phyloP scores from a whole-genome alignment of 2,797 vertebrate genomes.

The Cirrhinus molitorella region DNA sequence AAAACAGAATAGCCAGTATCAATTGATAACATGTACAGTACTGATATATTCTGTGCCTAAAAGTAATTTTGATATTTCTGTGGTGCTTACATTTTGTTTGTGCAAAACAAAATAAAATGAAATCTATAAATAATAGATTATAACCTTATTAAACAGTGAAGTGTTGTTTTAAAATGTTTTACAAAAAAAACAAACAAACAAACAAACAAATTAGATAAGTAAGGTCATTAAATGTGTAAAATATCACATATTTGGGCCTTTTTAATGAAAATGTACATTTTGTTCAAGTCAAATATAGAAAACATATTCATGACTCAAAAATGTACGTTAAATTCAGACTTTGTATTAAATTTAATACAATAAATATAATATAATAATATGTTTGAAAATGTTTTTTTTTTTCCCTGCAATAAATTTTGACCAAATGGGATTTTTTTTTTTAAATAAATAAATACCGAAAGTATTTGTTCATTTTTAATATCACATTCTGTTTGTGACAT shows the following conservation, averaged over 20 bases:
- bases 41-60: too few species aligned
- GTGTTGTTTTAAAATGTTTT: background rate
- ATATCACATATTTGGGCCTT: background rate
- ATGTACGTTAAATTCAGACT: background rate
- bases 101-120: too few species aligned
- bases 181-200: too few species aligned
- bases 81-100: too few species aligned
- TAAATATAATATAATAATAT: too few species aligned
- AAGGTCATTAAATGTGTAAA: background rate
- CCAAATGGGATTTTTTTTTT: too few species aligned
- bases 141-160: background rate
- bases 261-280: background rate
- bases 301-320: background rate
- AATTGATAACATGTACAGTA: too few species aligned
- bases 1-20: too few species aligned
- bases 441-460: background rate
- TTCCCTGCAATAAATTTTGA: background rate
- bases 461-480: background rate
- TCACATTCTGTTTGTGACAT: background rate
- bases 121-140: too few species aligned
- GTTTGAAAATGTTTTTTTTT: background rate
- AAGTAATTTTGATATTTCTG: too few species aligned
- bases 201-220: too few species aligned
- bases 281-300: background rate
- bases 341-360: too few species aligned